Conservation (phyloP, 2,888 invertebrate species). For the Athrips mouffetella region DNA sequence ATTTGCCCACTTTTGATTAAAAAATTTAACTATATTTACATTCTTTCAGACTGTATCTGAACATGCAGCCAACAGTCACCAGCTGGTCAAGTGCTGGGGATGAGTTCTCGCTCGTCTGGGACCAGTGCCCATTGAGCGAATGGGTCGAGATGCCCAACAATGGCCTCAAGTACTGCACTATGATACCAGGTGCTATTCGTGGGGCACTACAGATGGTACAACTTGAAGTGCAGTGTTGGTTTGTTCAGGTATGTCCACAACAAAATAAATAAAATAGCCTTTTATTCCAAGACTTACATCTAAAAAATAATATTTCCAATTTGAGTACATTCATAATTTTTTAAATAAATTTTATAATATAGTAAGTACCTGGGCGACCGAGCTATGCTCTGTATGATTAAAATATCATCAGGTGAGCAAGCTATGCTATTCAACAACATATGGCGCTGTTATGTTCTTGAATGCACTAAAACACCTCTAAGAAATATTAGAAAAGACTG, state of each 20-base stretch:
- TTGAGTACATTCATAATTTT: no score
- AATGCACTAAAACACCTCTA: no score
- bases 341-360: no score
- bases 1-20: background rate
- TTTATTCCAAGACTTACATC: no score
- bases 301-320: no score
- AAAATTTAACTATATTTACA: background rate
- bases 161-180: slow-evolving; percentile 92
- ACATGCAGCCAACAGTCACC: slow-evolving; percentile 93
- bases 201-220: slow-evolving; percentile 99
- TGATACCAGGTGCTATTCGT: slow-evolving; percentile 93
- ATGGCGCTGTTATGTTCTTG: no score
- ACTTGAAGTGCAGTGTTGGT: slow-evolving; percentile 96
- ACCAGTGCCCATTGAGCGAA: slow-evolving; percentile 96
- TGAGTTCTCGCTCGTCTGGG: slow-evolving; percentile 97
- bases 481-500: no score
- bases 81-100: slow-evolving; percentile 97
- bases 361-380: no score
- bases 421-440: no score
- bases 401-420: no score
- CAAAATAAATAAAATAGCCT: no score
- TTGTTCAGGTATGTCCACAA: slow-evolving; percentile 85
- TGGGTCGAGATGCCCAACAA: slow-evolving; percentile 96
- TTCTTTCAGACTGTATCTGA: slow-evolving; percentile 85
- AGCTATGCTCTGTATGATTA: no score